Evolutionary conservation across 2,113 vertebrate genomes (phyloP), one percentile per base, ranked within the genome.

Genomic region (Cichladusa arquata): DNA sequence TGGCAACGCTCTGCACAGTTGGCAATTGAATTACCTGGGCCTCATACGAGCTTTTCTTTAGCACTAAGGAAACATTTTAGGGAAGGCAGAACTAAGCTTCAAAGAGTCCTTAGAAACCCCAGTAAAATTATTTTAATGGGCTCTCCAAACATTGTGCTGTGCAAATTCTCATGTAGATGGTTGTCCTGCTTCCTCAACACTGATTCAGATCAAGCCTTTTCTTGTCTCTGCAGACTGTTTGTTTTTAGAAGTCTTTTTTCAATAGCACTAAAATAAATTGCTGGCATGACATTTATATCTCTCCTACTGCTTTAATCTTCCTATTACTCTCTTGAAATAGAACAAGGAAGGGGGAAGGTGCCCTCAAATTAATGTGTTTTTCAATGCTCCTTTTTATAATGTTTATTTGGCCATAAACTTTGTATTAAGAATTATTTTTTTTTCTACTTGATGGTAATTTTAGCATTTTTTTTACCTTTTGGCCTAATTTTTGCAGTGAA

Each of bases 251-350:
- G n/a, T n/a, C 48, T 93, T 89, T 58, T 86, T 91, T 95, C 93
- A 93, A 87, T 47, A 87, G 20, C 48, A 93, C n/a, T 81, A 53
- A 85, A 95, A 92, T 82, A 95, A 96, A 95, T 90, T 92, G 66
- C 48, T 79, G 85, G 48, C 72, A 81, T 95, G 96, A 94, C 91
- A 91, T 95, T 95, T 94, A 81, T 88, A 69, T 87, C 70, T 91
- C 57, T 89, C 66, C 70, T 81, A 81, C 84, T 62, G 84, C 86
- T 95, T 92, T 91, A 95, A 95, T 95, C 73, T 94, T 48, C 38
- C 23, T 50, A 11, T 81, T 76, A 57, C 16, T 72, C 20, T 87
- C 51, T 92, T 88, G 80, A 56, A 95, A 89, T 61, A 91, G 28
- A 89, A 71, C 9, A 69, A 23, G 14, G 31, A 81, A 78, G 12